Evolutionary conservation across 1,140 invertebrate genomes (phyloP).

Genomic region (Scaptodrosophila lebanonensis): DNA sequence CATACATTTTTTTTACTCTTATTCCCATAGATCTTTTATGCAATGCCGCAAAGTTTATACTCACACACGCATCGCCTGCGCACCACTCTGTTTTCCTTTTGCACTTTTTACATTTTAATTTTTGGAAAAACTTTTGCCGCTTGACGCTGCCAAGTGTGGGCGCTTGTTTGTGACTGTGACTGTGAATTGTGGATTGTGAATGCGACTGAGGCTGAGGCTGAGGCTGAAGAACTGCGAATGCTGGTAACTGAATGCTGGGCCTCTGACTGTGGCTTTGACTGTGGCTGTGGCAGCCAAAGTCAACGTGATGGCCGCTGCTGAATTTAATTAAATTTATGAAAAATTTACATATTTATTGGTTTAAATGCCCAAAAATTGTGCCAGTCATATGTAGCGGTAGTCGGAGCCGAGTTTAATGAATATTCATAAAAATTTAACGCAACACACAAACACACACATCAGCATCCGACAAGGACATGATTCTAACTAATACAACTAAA

Average conservation of each 20-base stretch:
- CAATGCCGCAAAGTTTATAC: conserved; percentile 14
- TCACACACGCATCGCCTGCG: conserved; percentile 6
- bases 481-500: conserved; percentile 15
- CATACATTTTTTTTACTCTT: conserved; percentile 59
- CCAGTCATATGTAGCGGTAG: conserved; percentile 29
- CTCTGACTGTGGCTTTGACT: too few species aligned
- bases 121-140: too few species aligned
- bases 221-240: conserved; percentile 21
- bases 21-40: conserved; percentile 36
- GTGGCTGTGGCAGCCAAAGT: too few species aligned
- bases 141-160: too few species aligned
- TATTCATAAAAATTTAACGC: conserved; percentile 25
- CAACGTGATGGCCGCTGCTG: conserved; percentile 32
- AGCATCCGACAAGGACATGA: background rate
- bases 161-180: too few species aligned
- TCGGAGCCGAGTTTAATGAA: conserved; percentile 20
- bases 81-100: conserved; percentile 15
- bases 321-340: conserved; percentile 75
- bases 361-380: conserved; percentile 64
- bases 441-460: background rate
- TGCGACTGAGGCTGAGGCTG: conserved; percentile 19
- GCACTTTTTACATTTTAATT: conserved; percentile 15
- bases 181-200: too few species aligned
- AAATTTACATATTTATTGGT: conserved; percentile 74
- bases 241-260: conserved; percentile 28